Evolutionary conservation across 2,113 vertebrate species (phyloP).

Genomic region (Saimiri boliviensis): DNA sequence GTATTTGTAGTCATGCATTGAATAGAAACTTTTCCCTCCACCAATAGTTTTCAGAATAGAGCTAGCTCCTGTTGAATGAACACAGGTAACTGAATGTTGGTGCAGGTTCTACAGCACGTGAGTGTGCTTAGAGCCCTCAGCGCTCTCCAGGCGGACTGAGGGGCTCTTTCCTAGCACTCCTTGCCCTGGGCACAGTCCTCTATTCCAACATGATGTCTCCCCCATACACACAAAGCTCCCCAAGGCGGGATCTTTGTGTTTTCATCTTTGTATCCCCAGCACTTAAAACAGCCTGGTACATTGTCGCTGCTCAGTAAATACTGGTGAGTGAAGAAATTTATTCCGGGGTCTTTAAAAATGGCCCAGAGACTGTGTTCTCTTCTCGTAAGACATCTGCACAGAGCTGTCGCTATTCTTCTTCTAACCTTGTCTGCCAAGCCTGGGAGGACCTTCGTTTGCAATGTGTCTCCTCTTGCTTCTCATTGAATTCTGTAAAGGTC

Average conservation of each 20-base stretch:
- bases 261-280: neutral
- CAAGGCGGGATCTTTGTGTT: fast-evolving
- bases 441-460: neutral
- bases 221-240: neutral
- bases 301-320: neutral
- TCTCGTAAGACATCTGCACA: neutral
- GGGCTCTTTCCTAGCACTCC: neutral
- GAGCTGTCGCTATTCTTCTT: neutral
- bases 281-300: neutral
- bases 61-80: neutral
- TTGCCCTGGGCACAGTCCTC: fast-evolving
- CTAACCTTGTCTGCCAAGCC: neutral
- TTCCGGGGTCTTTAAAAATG: neutral
- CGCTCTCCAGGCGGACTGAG: neutral
- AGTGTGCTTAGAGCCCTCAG: neutral
- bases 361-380: neutral
- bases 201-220: neutral
- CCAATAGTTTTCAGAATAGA: neutral
- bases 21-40: neutral
- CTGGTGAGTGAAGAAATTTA: neutral
- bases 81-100: neutral
- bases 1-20: neutral
- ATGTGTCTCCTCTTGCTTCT: neutral
- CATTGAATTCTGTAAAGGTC: neutral
- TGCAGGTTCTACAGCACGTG: neutral